Percentiles rank a stretch among this genome's conserved stretches.
These are phyloP conservation scores for Spilosoma lubricipeda DNA, from an alignment of 2,888 invertebrate species.

Conservation along the genomic window DNA sequence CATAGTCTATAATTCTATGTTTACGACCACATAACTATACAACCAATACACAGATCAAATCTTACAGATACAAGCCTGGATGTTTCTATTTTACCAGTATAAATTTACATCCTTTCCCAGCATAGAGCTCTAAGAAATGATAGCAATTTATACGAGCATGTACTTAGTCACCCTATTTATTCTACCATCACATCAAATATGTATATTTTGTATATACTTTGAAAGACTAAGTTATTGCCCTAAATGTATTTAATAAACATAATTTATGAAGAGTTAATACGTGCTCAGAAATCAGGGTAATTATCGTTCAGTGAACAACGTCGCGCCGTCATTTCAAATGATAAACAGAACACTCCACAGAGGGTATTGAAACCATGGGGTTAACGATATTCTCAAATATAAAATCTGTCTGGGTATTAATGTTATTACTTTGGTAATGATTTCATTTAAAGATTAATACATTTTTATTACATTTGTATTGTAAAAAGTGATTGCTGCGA, in stretches of 20 bases:
- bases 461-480: background rate
- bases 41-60: background rate
- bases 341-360: conserved; percentile 40
- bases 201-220: too few species aligned
- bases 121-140: background rate
- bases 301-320: conserved; percentile 40
- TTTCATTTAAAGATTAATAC: background rate
- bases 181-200: background rate
- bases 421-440: background rate
- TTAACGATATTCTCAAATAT: conserved; percentile 31
- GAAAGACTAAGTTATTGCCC: background rate
- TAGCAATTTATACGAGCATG: background rate
- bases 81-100: background rate
- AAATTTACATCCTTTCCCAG: too few species aligned
- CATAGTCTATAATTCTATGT: background rate
- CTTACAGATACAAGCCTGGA: background rate
- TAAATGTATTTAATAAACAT: conserved; percentile 20
- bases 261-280: conserved; percentile 28
- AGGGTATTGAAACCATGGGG: conserved; percentile 36
- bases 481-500: background rate
- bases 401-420: background rate
- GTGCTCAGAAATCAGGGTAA: conserved; percentile 48
- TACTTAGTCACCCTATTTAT: background rate
- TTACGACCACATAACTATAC: background rate
- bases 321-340: conserved; percentile 33